Conservation (phyloP, 2,113 vertebrate species). For the Jacana jacana region DNA sequence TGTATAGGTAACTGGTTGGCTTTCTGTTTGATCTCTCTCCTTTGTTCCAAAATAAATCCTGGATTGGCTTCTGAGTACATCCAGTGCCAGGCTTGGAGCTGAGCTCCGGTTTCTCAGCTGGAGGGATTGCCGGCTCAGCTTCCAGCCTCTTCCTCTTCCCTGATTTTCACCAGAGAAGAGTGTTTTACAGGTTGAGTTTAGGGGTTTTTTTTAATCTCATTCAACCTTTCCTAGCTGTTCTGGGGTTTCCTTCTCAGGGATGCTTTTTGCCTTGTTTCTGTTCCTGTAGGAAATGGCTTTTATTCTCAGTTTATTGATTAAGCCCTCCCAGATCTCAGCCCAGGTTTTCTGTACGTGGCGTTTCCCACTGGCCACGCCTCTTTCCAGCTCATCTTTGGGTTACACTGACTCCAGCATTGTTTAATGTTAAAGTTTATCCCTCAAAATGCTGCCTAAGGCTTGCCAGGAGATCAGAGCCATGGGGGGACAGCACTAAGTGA, state of each 20-base stretch:
- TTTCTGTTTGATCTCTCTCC: not conserved
- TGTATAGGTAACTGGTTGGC: not conserved
- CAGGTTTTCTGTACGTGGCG: not conserved
- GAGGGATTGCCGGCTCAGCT: not conserved
- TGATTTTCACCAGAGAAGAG: not conserved
- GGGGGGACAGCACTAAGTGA: fast-evolving
- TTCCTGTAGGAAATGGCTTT: not conserved
- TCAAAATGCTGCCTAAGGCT: not conserved
- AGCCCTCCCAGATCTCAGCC: not conserved
- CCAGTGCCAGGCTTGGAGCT: not conserved
- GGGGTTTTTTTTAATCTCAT: not conserved
- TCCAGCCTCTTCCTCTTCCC: not conserved
- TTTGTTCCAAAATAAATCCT: not conserved
- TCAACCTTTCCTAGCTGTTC: not conserved
- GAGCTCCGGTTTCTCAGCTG: not conserved
- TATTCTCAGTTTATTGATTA: not conserved
- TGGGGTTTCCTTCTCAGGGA: not conserved
- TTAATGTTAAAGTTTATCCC: not conserved
- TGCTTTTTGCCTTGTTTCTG: not conserved
- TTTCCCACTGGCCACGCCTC: fast-evolving
- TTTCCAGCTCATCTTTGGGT: not conserved
- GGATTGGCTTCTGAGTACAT: not conserved
- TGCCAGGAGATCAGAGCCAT: fast-evolving
- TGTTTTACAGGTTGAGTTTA: not conserved
- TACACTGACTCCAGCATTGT: not conserved